Evolutionary conservation across 2,888 invertebrate genomes (phyloP), one percentile per base, ranked within the genome.

Genomic region (Drosophila greeni): DNA sequence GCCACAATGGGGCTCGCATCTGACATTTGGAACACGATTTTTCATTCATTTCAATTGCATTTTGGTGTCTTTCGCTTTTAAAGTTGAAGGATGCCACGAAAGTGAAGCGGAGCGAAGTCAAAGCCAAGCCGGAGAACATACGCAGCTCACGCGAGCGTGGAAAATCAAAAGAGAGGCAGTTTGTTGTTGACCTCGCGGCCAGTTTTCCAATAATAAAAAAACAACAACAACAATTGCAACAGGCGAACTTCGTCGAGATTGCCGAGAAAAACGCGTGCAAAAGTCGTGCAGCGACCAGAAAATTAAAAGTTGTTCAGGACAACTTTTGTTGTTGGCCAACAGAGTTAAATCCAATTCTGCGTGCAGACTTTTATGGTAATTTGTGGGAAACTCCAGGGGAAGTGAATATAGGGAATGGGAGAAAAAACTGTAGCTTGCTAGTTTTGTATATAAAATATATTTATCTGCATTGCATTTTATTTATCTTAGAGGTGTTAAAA

Each of bases 11-110:
- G 40, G 70, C 33, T 64, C 67, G 58, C 71, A 69, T 76, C 75
- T 82, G 81, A 82, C 83, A 82, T 82, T 83, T 82, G 66, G 59
- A 74, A 75, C 83, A 82, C 83, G 81, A 82, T 77, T 80, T 70
- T 52, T 58, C 59, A 70, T 75, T 64, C 65, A 69, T 74, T 74
- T 65, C 67, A 56, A 52, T 72, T 66, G 53, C 39, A 29, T 69
- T 70, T 75, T 62, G 66, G 70, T 71, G 54, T 68, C 55, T 57
- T 47, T 60, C 55, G 55, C 55, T 65, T 66, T 67, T 73, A 76
- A 80, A 80, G 76, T 82, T 82, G 83, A 82, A 82, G 83, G 81
- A 82, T 83, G 67, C 69, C 65, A 55, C 68, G 81, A 82, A 82
- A 82, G 81, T 78, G 72, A 73, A 61, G 49, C 60, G 70, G 68